A percentile compares a stretch with the other conserved stretches of the same genome.
These are phyloP conservation scores for Anguilla pacifica DNA, from an alignment of 2,797 vertebrate genomes.

Conservation along the genomic window DNA sequence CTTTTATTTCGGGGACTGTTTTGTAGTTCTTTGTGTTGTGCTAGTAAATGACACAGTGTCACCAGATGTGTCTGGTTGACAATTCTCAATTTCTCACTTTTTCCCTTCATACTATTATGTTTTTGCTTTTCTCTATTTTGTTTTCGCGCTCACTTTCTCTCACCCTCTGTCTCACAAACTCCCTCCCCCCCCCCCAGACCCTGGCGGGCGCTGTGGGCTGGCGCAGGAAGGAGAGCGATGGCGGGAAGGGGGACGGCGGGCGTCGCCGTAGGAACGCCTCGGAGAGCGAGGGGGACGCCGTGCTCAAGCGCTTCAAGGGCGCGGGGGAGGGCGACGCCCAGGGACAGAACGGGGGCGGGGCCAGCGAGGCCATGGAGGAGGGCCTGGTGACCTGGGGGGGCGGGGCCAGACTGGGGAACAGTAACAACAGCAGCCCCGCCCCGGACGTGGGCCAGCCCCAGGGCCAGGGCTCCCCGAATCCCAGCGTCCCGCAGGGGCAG, in stretches of 20 bases:
- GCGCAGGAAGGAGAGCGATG: conserved; percentile 71
- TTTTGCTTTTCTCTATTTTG: not conserved
- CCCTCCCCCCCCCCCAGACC: not conserved
- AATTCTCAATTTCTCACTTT: not conserved
- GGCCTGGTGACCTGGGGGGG: conserved; percentile 79
- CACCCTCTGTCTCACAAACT: not conserved
- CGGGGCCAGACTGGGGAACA: conserved; percentile 60
- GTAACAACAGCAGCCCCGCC: conserved; percentile 61
- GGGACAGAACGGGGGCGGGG: conserved; percentile 74
- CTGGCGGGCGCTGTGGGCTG: conserved; percentile 64
- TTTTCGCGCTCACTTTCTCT: not conserved
- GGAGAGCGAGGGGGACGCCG: conserved; percentile 87
- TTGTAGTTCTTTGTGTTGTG: not conserved
- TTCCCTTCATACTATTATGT: not conserved
- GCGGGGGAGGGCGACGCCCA: conserved; percentile 73
- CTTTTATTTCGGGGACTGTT: not conserved
- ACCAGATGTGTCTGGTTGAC: not conserved
- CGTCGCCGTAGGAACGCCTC: conserved; percentile 88
- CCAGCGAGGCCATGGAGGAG: conserved; percentile 74
- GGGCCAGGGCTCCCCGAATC: conserved; percentile 48
- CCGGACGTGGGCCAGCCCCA: conserved; percentile 54
- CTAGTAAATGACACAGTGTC: not conserved
- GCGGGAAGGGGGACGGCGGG: conserved; percentile 74
- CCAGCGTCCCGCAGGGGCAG: conserved; percentile 74
- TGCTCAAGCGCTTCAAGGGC: conserved; percentile 90